Conservation (phyloP, 2,113 vertebrate genomes). For the Spilogale gracilis region DNA sequence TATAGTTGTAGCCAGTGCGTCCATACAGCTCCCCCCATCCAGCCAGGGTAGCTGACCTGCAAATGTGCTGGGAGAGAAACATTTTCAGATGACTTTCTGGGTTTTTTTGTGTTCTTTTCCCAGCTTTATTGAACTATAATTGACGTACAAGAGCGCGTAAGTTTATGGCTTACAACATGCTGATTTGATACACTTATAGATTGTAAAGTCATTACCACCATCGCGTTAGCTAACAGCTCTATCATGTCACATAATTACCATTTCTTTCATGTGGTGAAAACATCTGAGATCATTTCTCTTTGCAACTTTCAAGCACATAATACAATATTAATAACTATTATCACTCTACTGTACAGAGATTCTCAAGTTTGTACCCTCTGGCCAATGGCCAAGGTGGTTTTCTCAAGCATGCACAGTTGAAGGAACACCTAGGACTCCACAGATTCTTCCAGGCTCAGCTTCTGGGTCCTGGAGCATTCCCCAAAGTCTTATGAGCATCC, state of each 20-base stretch:
- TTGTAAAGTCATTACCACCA: not conserved
- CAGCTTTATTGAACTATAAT: not conserved
- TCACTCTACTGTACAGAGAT: not conserved
- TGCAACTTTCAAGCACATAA: not conserved
- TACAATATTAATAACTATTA: not conserved
- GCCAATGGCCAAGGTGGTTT: not conserved
- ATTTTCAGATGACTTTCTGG: not conserved
- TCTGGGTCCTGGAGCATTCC: not conserved
- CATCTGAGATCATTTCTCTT: not conserved
- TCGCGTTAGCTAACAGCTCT: not conserved
- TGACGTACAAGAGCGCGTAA: not conserved
- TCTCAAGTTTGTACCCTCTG: not conserved
- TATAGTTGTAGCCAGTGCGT: slow-evolving; percentile 98
- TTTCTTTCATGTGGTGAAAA: not conserved
- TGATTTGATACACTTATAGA: not conserved
- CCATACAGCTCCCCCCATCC: slow-evolving; percentile 99
- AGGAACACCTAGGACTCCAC: not conserved
- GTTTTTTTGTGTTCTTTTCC: not conserved
- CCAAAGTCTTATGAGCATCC: not conserved
- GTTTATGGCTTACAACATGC: not conserved
- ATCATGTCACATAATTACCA: not conserved
- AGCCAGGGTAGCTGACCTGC: slow-evolving; percentile 97
- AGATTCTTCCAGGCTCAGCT: not conserved
- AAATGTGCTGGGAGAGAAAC: slow-evolving; percentile 93
- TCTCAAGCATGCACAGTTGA: not conserved